These are phyloP conservation scores for Cebuella pygmaea DNA, from an alignment of 2,797 vertebrate genomes.

Conservation along the genomic window DNA sequence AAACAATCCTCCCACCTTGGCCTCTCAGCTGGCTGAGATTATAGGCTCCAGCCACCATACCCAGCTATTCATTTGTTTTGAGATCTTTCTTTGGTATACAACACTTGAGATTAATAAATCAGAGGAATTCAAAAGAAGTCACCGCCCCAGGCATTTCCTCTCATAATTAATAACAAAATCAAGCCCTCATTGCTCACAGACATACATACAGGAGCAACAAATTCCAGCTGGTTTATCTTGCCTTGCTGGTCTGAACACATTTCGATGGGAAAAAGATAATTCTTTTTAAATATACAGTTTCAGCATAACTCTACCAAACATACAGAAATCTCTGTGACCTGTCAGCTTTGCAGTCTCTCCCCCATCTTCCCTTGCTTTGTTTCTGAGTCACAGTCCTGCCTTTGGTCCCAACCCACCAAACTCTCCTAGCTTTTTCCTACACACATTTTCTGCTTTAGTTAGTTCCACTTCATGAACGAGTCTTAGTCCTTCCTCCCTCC, in stretches of 20 bases:
- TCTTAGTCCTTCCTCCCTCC: background rate
- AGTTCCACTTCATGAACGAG: background rate
- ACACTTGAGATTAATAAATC: background rate
- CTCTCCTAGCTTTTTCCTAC: background rate
- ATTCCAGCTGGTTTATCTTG: background rate
- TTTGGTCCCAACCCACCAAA: background rate
- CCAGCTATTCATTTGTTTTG: background rate
- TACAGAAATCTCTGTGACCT: background rate
- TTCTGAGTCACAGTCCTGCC: background rate
- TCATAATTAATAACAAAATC: background rate
- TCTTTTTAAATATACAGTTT: background rate
- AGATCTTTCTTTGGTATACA: background rate
- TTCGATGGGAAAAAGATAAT: background rate
- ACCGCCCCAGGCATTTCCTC: background rate
- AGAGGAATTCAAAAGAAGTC: background rate
- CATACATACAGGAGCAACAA: background rate
- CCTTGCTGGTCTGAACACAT: background rate
- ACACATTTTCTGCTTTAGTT: background rate
- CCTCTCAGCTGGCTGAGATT: background rate
- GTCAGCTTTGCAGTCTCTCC: background rate
- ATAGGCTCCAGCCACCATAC: background rate
- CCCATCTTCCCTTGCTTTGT: background rate
- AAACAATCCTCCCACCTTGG: background rate
- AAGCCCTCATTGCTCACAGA: background rate
- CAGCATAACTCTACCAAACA: background rate